These are phyloP conservation scores for Oxygymnocypris stewartii DNA, from an alignment of 2,113 vertebrate species.

Conservation along the genomic window DNA sequence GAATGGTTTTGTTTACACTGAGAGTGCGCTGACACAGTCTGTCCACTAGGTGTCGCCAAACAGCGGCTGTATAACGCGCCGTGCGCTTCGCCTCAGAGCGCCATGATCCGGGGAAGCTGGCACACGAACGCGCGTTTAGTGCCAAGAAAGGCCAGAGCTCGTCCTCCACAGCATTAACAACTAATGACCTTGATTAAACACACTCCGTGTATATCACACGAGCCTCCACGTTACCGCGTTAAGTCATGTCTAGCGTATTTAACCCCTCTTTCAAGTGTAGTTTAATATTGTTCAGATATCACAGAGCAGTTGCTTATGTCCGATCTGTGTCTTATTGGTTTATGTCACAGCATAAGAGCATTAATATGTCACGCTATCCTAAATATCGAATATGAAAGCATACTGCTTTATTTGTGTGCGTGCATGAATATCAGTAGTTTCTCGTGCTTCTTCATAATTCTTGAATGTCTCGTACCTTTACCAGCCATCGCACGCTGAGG, in stretches of 20 bases:
- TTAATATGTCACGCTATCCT: background rate
- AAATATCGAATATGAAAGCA: background rate
- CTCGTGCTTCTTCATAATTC: background rate
- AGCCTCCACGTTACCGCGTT: background rate
- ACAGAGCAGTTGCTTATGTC: background rate
- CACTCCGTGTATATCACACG: background rate
- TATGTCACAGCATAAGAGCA: background rate
- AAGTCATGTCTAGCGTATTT: background rate
- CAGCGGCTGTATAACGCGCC: too few relatives aligned
- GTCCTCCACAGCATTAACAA: constrained; percentile 53
- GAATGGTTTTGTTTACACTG: background rate
- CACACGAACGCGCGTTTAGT: constrained; percentile 51
- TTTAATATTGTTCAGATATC: background rate
- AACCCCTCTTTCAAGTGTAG: background rate
- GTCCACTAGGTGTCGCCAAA: constrained; percentile 16
- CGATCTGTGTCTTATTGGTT: background rate
- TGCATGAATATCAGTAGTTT: background rate
- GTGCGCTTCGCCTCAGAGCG: too few relatives aligned
- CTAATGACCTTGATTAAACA: constrained; percentile 69
- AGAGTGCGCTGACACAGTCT: accelerated
- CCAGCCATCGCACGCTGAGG: constrained; percentile 57
- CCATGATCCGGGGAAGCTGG: constrained; percentile 54
- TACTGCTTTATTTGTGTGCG: background rate
- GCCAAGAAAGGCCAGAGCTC: constrained; percentile 66
- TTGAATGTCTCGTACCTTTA: constrained; percentile 50